Base-by-base conservation (phyloP, 2,113 vertebrate species). In the Xiphophorus couchianus region DNA sequence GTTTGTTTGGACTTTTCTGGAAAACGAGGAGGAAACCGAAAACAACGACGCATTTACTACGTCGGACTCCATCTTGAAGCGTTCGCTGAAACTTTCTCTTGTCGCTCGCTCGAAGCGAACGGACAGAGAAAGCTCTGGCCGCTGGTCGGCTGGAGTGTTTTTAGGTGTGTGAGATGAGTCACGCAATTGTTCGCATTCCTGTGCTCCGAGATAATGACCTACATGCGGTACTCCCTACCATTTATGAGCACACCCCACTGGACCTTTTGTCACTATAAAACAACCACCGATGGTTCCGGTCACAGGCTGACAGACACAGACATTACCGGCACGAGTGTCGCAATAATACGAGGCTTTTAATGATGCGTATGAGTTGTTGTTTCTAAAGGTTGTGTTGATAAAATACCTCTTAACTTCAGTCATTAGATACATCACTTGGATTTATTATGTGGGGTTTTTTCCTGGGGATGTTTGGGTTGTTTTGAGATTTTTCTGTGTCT, bases 141-240 rank as follows among this genome's bases (percentile, higher is more conserved):
- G 84, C 75, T 25, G 14, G 44, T 58, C 48, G 30, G 17, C 51
- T 69, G 63, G 14, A 81, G 68, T 87, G 79, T 83, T 84, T 88
- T 73, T 69, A 76, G 39, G 39, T 73, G 76, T 67, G 6, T 28
- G 6, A 25, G 48, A 68, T 91, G 91, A 92, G 73, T 92, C 91
- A 90, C 6, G 6, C 9, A 27, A 44, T 66, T 84, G 78, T 91
- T 89, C 80, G 89, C 90, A 89, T 94, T 93, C 89, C 88, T 80
- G 28, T 3, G 5, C 60, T 73, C 62, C 93, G 85, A 91, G 70
- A 78, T 67, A 71, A 35, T 63, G 73, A 72, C 62, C 69, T 35
- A 22, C 58, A 76, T 7, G 73, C 51, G 33, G 28, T 44, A 54
- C 63, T 44, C 37, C 62, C 48, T 4, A 7, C 67, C 3, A 7